phyloP scores from a whole-genome alignment of 2,888 invertebrate species.

The Eupithecia insigniata region DNA sequence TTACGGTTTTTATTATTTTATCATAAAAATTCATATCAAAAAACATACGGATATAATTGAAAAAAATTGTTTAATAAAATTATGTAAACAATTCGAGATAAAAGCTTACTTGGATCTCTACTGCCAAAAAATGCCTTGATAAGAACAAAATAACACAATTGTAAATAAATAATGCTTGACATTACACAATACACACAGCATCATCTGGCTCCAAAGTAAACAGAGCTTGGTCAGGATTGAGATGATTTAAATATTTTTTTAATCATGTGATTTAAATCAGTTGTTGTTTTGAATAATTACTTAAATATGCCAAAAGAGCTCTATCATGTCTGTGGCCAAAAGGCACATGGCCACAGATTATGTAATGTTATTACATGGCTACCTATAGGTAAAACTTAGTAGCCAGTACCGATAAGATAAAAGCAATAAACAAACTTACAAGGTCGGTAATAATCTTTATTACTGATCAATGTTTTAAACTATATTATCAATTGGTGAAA shows the following conservation, averaged over 20 bases:
- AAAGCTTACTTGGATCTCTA: background rate
- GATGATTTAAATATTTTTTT: too few species aligned
- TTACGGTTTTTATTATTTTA: background rate
- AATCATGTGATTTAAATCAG: too few species aligned
- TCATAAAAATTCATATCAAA: background rate
- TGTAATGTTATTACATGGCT: too few species aligned
- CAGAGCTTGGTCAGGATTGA: too few species aligned
- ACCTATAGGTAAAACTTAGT: background rate
- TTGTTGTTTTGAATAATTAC: background rate
- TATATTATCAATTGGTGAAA: slow-evolving; percentile 2
- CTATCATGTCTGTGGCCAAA: too few species aligned
- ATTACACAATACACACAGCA: too few species aligned
- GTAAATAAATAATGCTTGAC: too few species aligned
- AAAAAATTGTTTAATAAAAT: background rate
- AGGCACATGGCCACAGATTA: background rate
- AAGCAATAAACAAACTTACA: background rate
- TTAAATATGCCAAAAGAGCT: background rate
- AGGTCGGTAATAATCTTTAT: slow-evolving; percentile 19
- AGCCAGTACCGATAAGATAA: slow-evolving; percentile 1
- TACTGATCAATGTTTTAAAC: slow-evolving; percentile 12
- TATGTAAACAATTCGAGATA: background rate
- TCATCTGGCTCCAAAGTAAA: too few species aligned
- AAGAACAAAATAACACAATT: too few species aligned
- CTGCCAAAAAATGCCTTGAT: background rate
- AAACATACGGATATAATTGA: background rate